Base-by-base conservation (phyloP, 2,888 invertebrate species). In the Troides aeacus region DNA sequence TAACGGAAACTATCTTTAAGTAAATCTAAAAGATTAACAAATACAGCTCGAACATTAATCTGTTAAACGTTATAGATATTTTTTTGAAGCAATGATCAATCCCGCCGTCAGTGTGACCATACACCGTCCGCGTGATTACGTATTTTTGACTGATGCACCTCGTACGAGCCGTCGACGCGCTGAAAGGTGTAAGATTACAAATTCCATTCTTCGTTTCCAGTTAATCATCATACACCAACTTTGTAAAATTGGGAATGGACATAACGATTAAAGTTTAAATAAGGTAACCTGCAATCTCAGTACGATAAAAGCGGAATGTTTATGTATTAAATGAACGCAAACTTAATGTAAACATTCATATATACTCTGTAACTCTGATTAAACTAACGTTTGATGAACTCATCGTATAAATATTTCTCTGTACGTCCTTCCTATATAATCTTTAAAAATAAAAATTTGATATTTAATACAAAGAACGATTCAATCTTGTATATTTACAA, bases 131-230 rank as follows among this genome's bases (percentile, higher is more conserved):
- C 36, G 68, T 73, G 75, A 77, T 76, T 77, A 77, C 75, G 75
- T 74, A 74, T 75, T 76, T 75, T 77, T 77, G 79, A 77, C 74
- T 75, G 76, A 79, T 73, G 73, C 73, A 73, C 73, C 72, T 69
- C 72, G 76, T 77, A 75, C 73, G 74, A 75, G 76, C 73, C 73
- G 77, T 74, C 67, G 77, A 76, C 74, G 74, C 72, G 79, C 76
- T 75, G 77, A 79, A 76, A 78, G 78, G 79, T 79, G 77, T 80
- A 77, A 76, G 74, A 77, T 81, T 79, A 80, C 79, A 76, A 71
- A 74, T 74, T 75, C 71, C 69, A 73, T 76, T 74, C 72, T 71
- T 74, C 70, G 64, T 72, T 72, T 72, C 63, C 68, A 71, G 70
- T 71, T 66, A 69, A 63, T 62, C 59, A 46, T 46, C 46, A 46